A percentile compares a stretch with the other conserved stretches of the same genome.
phyloP scores from a whole-genome alignment of 1,140 invertebrate genomes.

The Bilobella aurantiaca region DNA sequence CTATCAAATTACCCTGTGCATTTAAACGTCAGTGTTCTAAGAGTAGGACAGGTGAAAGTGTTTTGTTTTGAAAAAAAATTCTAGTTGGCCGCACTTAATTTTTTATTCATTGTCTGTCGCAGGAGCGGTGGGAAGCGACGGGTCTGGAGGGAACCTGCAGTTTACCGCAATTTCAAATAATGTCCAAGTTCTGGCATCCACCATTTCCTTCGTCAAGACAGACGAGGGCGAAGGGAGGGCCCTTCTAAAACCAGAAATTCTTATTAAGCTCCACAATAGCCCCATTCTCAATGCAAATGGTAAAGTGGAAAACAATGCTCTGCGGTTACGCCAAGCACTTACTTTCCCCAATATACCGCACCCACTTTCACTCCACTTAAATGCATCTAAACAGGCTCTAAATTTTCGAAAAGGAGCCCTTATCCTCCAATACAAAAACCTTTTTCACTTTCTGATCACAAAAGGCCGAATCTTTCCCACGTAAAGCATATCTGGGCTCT shows the following conservation, averaged over 20 bases:
- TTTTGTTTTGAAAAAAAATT: too few relatives aligned
- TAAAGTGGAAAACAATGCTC: slow-evolving; percentile 7
- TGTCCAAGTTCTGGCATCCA: not conserved
- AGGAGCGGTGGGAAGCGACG: slow-evolving; percentile 16
- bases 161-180: slow-evolving; percentile 3
- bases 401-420: too few relatives aligned
- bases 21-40: too few relatives aligned
- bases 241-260: not conserved
- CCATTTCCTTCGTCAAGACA: slow-evolving; percentile 12
- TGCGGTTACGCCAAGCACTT: too few relatives aligned
- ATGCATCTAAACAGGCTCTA: not conserved
- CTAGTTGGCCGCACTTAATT: not conserved
- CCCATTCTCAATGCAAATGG: slow-evolving; percentile 9
- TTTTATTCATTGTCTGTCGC: not conserved
- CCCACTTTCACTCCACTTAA: not conserved
- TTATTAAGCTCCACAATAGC: not conserved
- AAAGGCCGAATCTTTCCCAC: too few relatives aligned
- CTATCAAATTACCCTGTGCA: too few relatives aligned
- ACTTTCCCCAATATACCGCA: not conserved
- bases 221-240: not conserved
- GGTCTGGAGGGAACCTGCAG: slow-evolving; percentile 6
- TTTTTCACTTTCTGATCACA: too few relatives aligned
- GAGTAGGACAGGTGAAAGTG: too few relatives aligned
- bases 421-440: too few relatives aligned
- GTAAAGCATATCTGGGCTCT: too few relatives aligned